phyloP scores from a whole-genome alignment of 2,113 vertebrate genomes.

The Seriola dumerili region DNA sequence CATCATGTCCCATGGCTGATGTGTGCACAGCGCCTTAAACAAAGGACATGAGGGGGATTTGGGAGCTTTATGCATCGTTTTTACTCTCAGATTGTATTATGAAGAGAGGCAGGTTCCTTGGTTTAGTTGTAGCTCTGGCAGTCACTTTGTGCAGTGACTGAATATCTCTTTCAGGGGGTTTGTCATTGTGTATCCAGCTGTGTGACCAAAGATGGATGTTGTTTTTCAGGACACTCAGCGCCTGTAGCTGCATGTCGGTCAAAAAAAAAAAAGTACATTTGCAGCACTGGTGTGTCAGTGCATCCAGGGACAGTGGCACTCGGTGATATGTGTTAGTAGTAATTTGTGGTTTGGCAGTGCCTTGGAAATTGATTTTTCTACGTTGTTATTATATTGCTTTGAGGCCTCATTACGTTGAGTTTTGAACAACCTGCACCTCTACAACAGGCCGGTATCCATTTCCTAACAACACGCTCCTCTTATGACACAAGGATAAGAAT shows the following conservation, averaged over 20 bases:
- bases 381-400: constrained; percentile 43
- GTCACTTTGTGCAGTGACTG: background rate
- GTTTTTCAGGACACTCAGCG: background rate
- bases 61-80: background rate
- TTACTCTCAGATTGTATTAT: background rate
- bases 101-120: background rate
- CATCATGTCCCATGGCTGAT: background rate
- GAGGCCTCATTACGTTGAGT: constrained; percentile 53
- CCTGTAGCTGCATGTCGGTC: constrained; percentile 18
- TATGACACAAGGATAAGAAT: constrained; percentile 52
- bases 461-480: constrained; percentile 53
- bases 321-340: constrained; percentile 38
- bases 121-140: background rate
- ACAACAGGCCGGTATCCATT: constrained; percentile 47
- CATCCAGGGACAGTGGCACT: background rate
- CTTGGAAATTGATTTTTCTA: constrained; percentile 46
- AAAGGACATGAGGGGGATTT: too few relatives aligned
- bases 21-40: background rate
- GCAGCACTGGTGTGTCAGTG: background rate
- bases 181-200: background rate
- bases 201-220: background rate
- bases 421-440: constrained; percentile 33
- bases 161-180: background rate
- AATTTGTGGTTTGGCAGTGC: constrained; percentile 49
- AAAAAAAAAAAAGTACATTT: background rate